These are phyloP conservation scores for Abscondita cerata DNA, from an alignment of 2,888 invertebrate genomes.

Conservation along the genomic window DNA sequence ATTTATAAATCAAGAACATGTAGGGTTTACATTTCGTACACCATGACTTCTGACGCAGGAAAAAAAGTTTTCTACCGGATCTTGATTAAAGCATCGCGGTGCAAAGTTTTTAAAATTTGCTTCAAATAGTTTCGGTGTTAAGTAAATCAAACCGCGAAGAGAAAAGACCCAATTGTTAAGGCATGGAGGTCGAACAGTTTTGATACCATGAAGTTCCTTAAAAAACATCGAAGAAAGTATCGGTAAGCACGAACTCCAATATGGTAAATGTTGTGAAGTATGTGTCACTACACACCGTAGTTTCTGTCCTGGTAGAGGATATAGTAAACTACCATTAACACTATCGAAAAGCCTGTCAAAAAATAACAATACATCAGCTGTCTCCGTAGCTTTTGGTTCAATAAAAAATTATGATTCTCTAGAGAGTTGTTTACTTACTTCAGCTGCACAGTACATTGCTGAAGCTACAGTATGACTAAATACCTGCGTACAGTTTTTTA, in stretches of 20 bases:
- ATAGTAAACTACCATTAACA: not conserved
- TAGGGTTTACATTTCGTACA: constrained; percentile 32
- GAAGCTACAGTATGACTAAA: constrained; percentile 10
- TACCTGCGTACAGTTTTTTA: not conserved
- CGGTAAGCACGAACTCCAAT: not conserved
- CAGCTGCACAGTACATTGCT: not conserved
- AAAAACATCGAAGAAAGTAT: not conserved
- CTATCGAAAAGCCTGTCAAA: constrained; percentile 8
- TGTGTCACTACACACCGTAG: not conserved
- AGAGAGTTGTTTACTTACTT: not conserved
- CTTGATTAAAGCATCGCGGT: constrained; percentile 31
- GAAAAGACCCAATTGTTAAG: not conserved
- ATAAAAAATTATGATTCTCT: not conserved
- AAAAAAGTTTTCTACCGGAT: constrained; percentile 36
- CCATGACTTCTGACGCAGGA: constrained; percentile 30
- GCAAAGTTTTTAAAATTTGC: not conserved
- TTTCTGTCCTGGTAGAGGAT: not conserved
- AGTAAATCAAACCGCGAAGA: not conserved
- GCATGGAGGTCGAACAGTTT: not conserved
- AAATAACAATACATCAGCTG: not conserved
- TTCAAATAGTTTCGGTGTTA: no score
- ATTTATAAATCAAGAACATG: constrained; percentile 27
- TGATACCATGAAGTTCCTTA: not conserved
- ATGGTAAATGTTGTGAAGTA: not conserved
- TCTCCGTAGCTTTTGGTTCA: not conserved